Evolutionary conservation across 2,113 vertebrate species (phyloP).

Genomic region (Chitala chitala): DNA sequence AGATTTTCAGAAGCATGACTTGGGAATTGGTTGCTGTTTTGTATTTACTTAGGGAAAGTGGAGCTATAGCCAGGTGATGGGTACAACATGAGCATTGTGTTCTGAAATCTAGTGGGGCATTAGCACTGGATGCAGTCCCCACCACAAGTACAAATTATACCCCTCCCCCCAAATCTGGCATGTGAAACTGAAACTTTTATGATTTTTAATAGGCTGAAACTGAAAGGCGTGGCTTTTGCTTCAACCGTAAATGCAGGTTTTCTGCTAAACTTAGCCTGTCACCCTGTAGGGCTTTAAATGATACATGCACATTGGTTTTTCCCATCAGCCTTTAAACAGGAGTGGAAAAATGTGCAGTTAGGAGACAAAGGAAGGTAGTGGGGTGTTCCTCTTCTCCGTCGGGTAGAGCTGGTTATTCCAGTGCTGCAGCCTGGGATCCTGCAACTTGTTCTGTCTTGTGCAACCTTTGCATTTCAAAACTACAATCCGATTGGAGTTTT

Average conservation of each 20-base stretch:
- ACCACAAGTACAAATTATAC: neutral
- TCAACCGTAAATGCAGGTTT: neutral
- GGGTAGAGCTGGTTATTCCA: constrained; percentile 9
- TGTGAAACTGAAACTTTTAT: neutral
- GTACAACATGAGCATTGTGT: too few species aligned
- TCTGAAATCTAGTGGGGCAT: too few species aligned
- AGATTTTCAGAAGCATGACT: neutral
- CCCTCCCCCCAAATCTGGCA: neutral
- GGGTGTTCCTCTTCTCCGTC: neutral
- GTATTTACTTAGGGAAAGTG: neutral
- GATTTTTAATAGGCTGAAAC: neutral
- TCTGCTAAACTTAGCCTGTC: neutral
- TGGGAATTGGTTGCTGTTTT: neutral
- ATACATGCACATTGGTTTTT: neutral
- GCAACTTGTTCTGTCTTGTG: constrained; percentile 1
- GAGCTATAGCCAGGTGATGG: neutral
- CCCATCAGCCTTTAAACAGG: neutral
- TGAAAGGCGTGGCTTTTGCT: neutral
- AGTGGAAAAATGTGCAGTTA: neutral
- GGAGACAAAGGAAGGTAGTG: neutral
- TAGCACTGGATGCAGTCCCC: too few species aligned
- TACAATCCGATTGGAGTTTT: neutral
- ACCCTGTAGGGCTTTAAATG: neutral
- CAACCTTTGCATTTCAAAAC: neutral
- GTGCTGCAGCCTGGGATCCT: neutral